Conservation (phyloP, 2,888 invertebrate genomes). For the Chymomyza amoena region DNA sequence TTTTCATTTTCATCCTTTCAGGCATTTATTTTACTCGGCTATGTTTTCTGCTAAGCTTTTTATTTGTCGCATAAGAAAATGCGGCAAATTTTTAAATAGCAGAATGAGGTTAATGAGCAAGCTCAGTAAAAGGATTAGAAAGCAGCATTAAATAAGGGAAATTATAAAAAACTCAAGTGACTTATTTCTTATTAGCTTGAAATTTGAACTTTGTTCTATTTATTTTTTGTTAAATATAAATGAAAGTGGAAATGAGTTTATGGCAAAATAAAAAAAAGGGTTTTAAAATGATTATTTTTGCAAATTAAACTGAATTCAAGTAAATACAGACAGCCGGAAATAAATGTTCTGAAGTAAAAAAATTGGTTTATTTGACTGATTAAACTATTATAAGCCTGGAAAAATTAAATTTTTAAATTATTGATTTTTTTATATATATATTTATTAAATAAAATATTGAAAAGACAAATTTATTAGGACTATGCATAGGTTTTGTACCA, state of each 20-base stretch:
- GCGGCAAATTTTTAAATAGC: conserved; percentile 40
- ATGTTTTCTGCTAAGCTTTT: conserved; percentile 1
- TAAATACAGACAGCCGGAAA: too few species aligned
- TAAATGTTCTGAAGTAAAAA: too few species aligned
- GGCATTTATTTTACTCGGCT: background rate
- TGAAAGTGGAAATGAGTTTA: background rate
- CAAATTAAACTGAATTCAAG: too few species aligned
- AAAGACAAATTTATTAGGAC: too few species aligned
- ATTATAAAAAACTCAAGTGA: conserved; percentile 6
- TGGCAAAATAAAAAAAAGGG: background rate
- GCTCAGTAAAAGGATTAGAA: conserved; percentile 33
- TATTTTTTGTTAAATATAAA: background rate
- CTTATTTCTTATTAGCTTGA: conserved; percentile 20
- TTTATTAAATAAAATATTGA: too few species aligned
- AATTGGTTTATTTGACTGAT: too few species aligned
- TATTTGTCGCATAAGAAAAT: conserved; percentile 25
- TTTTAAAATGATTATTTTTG: too few species aligned
- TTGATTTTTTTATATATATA: too few species aligned
- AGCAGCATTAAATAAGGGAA: background rate
- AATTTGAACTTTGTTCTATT: background rate
- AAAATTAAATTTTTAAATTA: too few species aligned
- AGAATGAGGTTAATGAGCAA: conserved; percentile 51
- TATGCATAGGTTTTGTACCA: too few species aligned
- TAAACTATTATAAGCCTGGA: too few species aligned
- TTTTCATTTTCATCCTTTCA: background rate